Base-by-base conservation (phyloP, 37 sponge, comb jelly and placozoan genomes). In the Oopsacas minuta region DNA sequence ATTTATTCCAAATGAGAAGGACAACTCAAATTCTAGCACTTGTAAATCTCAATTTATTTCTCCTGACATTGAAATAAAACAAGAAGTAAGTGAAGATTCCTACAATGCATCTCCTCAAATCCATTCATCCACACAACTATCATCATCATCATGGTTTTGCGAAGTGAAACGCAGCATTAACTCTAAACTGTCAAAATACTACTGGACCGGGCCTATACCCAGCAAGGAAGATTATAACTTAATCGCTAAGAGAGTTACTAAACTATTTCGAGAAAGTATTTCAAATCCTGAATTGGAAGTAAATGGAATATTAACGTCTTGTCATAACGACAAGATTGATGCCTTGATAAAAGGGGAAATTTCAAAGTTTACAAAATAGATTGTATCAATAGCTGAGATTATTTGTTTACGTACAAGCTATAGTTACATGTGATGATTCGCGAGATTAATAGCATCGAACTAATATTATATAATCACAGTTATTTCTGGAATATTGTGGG, bases 91-190 rank as follows among this genome's bases (percentile, higher is more conserved):
- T 25, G 75, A 61, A 10, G 75, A 61, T 20, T 61, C 75, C 28
- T 61, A 7, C 28, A 3, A 20, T 3, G 30, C 75, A 20, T 46
- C 51, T 12, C 75, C 30, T 15, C 8, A 42, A 42, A 8, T 15
- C 12, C 8, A 42, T 17, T 15, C 49, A 17, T 17, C 12, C 49
- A 42, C 49, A 17, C n/a, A n/a, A n/a, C 15, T 42, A 15, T 17
- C 49, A 15, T 15, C 49, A 42, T n/a, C 75, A n/a, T 7, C 20
- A 32, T 61, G 75, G 75, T 61, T 61, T 34, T 25, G 75, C 75
- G 75, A 61, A 61, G 75, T 61, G 22, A 61, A 61, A n/a, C 75
- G 75, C 28, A 20, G 75, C 28, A 61, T 61, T 32, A 61, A 61
- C 30, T 61, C 75, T 34, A 61, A 61, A 61, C 75, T 61, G 32